These are phyloP conservation scores for Zeuzera pyrina DNA, from an alignment of 2,888 invertebrate species.

Conservation along the genomic window DNA sequence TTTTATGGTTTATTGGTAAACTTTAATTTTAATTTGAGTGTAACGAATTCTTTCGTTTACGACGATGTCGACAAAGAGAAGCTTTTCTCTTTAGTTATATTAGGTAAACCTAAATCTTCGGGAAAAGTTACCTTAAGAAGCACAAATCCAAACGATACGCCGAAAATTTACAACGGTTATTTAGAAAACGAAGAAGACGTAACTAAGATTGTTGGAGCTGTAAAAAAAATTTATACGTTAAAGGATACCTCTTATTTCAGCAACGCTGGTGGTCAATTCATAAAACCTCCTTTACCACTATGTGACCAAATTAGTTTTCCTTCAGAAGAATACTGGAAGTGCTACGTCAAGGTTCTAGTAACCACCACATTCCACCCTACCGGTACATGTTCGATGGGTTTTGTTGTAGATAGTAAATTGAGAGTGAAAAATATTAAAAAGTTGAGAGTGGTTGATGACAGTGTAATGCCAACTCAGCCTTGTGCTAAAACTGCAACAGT, in stretches of 20 bases:
- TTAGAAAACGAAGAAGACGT: constrained; percentile 61
- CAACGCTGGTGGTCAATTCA: constrained; percentile 24
- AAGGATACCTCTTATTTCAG: constrained; percentile 39
- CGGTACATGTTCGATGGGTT: constrained; percentile 79
- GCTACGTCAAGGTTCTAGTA: constrained; percentile 73
- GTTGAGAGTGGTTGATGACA: constrained; percentile 78
- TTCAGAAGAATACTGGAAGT: constrained; percentile 78
- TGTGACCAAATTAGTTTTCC: constrained; percentile 7
- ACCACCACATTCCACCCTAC: constrained; percentile 79
- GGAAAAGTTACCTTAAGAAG: constrained; percentile 65
- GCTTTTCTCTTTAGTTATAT: constrained; percentile 18
- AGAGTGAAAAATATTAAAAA: constrained; percentile 74
- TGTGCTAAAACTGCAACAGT: constrained; percentile 83
- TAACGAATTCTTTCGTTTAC: constrained; percentile 1
- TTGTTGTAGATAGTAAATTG: constrained; percentile 76
- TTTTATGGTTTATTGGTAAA: constrained; percentile 1
- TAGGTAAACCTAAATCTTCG: constrained; percentile 42
- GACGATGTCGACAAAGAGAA: neutral
- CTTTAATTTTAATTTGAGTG: constrained; percentile 1
- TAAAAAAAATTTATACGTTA: constrained; percentile 28
- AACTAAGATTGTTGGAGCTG: constrained; percentile 33
- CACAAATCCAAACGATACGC: constrained; percentile 59
- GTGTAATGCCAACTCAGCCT: constrained; percentile 80
- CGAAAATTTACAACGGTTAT: constrained; percentile 72
- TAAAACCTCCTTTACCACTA: constrained; percentile 12